A percentile compares a stretch with the other conserved stretches of the same genome.
These are phyloP conservation scores for Probosciger aterrimus DNA, from an alignment of 2,113 vertebrate genomes.

Conservation along the genomic window DNA sequence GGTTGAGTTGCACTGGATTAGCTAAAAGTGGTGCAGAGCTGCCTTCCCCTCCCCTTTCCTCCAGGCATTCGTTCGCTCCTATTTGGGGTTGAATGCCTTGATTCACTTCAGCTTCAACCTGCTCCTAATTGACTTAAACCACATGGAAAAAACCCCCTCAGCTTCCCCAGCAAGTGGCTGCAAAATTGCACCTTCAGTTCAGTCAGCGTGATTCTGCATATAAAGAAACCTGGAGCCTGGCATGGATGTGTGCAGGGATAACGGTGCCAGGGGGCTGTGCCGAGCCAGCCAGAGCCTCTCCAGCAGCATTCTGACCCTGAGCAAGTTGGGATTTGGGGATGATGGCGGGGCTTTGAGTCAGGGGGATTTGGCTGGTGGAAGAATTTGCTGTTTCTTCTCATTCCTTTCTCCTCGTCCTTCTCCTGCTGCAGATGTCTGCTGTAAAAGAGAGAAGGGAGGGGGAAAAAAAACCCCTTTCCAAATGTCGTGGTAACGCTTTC, in stretches of 20 bases:
- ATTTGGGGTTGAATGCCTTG: slow-evolving; percentile 21
- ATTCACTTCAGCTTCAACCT: slow-evolving; percentile 61
- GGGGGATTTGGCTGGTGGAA: neutral
- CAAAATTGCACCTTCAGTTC: slow-evolving; percentile 13
- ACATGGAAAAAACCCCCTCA: slow-evolving; percentile 9
- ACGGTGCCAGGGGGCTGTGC: neutral
- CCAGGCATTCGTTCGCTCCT: neutral
- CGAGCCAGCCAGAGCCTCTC: neutral
- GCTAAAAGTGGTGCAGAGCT: slow-evolving; percentile 56
- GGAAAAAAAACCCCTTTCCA: neutral
- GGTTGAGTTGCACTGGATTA: slow-evolving; percentile 34
- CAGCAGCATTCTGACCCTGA: neutral
- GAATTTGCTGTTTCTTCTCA: neutral
- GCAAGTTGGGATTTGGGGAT: neutral
- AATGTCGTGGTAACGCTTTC: slow-evolving; percentile 34
- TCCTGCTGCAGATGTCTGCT: slow-evolving; percentile 53
- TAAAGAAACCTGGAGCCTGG: neutral
- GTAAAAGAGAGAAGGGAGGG: neutral
- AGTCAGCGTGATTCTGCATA: neutral
- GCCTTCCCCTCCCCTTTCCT: slow-evolving; percentile 39
- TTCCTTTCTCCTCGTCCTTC: neutral
- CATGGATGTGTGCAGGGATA: neutral
- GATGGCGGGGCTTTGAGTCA: neutral
- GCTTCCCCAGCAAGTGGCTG: slow-evolving; percentile 27
- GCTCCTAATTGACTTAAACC: slow-evolving; percentile 56